Evolutionary conservation across 1,140 invertebrate genomes (phyloP).

Genomic region (Thaumatotibia leucotreta): DNA sequence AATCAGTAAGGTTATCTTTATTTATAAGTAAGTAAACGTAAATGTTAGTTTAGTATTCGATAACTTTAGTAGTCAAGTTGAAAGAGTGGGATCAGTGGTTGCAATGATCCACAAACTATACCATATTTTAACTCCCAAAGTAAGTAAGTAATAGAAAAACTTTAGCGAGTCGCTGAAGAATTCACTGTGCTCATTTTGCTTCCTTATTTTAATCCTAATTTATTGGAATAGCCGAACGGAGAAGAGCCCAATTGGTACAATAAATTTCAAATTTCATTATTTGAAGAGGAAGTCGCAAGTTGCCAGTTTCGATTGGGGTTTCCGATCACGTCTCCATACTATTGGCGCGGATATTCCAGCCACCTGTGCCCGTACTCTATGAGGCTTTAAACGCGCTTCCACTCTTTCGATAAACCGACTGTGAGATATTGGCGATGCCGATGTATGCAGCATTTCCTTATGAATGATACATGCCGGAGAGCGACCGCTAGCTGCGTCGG

Average conservation of each 20-base stretch:
- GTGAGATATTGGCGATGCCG: conserved; percentile 70
- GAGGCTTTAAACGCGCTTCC: conserved; percentile 70
- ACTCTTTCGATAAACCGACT: conserved; percentile 70
- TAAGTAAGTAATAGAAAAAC: conserved; percentile 9
- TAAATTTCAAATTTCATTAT: conserved; percentile 75
- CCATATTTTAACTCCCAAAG: background rate
- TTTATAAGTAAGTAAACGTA: too few relatives aligned
- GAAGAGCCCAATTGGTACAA: conserved; percentile 58
- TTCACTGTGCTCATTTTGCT: conserved; percentile 28
- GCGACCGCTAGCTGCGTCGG: conserved; percentile 37
- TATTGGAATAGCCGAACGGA: conserved; percentile 52
- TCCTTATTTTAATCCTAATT: conserved; percentile 43
- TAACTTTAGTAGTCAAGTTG: too few relatives aligned
- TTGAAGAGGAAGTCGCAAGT: conserved; percentile 71
- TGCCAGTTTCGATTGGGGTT: conserved; percentile 66
- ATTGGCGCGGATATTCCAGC: conserved; percentile 71
- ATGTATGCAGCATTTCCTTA: conserved; percentile 66
- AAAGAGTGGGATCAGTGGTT: background rate
- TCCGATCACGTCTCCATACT: conserved; percentile 72
- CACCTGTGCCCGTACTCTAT: conserved; percentile 72
- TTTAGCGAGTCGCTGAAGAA: conserved; percentile 17
- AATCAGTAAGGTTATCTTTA: too few relatives aligned
- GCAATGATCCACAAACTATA: background rate
- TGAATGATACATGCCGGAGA: conserved; percentile 69
- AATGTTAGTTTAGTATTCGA: too few relatives aligned